Conservation (phyloP, 1,140 invertebrate genomes). For the Probaryconus sp. region DNA sequence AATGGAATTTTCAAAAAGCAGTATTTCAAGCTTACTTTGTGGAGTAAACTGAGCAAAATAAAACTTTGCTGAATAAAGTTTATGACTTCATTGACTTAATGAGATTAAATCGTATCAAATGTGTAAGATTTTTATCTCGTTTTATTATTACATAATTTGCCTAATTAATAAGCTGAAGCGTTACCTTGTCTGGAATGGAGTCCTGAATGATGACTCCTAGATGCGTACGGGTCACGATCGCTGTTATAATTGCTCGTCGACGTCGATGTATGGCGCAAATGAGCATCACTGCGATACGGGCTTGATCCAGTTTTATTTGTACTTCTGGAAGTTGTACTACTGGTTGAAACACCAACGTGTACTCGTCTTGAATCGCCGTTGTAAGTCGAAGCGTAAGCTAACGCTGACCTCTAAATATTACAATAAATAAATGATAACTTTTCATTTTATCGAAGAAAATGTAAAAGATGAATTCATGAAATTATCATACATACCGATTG, state of each 20-base stretch:
- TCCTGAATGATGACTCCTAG: conserved; percentile 67
- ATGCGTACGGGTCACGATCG: conserved; percentile 79
- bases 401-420: conserved; percentile 84
- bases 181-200: conserved; percentile 70
- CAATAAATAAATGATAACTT: conserved; percentile 12
- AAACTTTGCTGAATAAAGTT: too few species aligned
- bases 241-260: conserved; percentile 92
- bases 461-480: too few species aligned
- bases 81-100: too few species aligned
- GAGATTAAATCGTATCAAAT: too few species aligned
- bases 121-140: too few species aligned
- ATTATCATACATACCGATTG: conserved; percentile 77
- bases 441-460: conserved; percentile 2
- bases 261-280: conserved; percentile 87
- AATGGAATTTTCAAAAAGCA: conserved; percentile 9
- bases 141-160: too few species aligned
- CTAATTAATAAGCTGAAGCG: too few species aligned
- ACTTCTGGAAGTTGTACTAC: conserved; percentile 94
- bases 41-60: too few species aligned
- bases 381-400: conserved; percentile 85
- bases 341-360: conserved; percentile 95
- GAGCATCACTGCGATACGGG: conserved; percentile 91
- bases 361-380: conserved; percentile 81
- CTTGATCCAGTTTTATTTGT: conserved; percentile 96
- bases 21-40: too few species aligned